Percentiles rank a stretch among this genome's conserved stretches.
phyloP scores from a whole-genome alignment of 2,797 vertebrate genomes.

The Chrosomus eos region DNA sequence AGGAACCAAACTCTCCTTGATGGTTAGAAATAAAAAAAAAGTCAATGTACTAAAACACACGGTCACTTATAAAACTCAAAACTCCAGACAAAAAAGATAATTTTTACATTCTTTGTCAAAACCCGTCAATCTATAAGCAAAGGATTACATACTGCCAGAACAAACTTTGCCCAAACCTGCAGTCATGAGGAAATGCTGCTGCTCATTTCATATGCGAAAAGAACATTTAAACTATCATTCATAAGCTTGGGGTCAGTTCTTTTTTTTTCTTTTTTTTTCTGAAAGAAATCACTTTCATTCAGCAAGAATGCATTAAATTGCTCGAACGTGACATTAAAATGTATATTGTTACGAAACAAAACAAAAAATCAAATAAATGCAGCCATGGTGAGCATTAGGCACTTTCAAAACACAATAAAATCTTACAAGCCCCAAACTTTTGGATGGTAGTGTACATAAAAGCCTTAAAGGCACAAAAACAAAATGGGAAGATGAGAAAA shows the following conservation, averaged over 20 bases:
- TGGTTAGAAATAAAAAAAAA: not conserved
- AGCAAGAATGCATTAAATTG: not conserved
- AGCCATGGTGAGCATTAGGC: not conserved
- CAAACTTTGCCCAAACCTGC: not conserved
- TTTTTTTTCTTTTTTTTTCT: not conserved
- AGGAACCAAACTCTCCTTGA: constrained; percentile 10
- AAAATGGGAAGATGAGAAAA: not conserved
- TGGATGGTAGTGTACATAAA: not conserved
- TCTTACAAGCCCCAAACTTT: not conserved
- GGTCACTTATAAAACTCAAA: not conserved
- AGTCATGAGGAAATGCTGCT: not conserved
- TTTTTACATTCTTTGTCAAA: not conserved
- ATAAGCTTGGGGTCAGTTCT: not conserved
- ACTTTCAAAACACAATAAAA: not conserved
- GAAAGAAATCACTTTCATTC: not conserved
- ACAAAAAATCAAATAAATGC: not conserved
- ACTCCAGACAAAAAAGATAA: not conserved
- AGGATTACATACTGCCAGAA: not conserved
- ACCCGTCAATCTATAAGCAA: not conserved
- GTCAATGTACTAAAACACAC: not conserved
- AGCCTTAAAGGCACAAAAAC: not conserved
- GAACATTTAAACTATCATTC: not conserved
- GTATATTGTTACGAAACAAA: not conserved
- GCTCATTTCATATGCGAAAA: not conserved
- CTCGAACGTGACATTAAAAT: not conserved